Evolutionary conservation across 2,888 invertebrate genomes (phyloP).

Genomic region (Apodemia hepburni): DNA sequence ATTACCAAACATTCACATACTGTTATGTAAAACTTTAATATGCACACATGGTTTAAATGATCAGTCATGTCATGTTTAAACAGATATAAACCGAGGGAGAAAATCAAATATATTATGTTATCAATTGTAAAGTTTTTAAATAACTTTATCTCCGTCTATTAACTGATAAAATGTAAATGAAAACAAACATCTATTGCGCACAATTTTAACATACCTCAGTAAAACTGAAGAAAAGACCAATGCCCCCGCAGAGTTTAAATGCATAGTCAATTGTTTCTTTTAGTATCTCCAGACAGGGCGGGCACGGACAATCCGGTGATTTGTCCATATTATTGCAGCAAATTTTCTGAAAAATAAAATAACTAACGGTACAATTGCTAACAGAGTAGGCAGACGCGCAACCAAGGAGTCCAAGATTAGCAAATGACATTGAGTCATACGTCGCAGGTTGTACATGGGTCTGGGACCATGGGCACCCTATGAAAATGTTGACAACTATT

Average conservation of each 20-base stretch:
- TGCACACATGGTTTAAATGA: not conserved
- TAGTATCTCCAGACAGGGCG: slow-evolving; percentile 86
- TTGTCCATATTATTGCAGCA: slow-evolving; percentile 70
- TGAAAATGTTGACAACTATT: too few species aligned
- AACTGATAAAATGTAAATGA: not conserved
- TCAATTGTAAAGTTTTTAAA: not conserved
- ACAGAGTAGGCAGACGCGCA: too few species aligned
- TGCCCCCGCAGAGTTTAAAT: slow-evolving; percentile 94
- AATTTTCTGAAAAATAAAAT: slow-evolving; percentile 53
- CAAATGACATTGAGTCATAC: too few species aligned
- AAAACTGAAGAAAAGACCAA: slow-evolving; percentile 97
- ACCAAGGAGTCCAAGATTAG: too few species aligned
- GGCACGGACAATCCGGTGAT: slow-evolving; percentile 80
- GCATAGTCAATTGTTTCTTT: slow-evolving; percentile 91
- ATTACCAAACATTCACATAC: not conserved
- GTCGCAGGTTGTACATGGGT: too few species aligned
- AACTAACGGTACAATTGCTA: too few species aligned
- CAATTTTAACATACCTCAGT: slow-evolving; percentile 88
- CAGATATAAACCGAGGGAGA: not conserved
- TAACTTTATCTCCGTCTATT: not conserved
- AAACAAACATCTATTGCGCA: not conserved
- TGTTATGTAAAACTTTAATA: slow-evolving; percentile 1
- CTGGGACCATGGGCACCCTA: too few species aligned
- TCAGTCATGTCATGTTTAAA: not conserved
- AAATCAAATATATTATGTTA: not conserved